A percentile compares a stretch with the other conserved stretches of the same genome.
Conservation (phyloP, 1,140 invertebrate species). For the Atta texana region DNA sequence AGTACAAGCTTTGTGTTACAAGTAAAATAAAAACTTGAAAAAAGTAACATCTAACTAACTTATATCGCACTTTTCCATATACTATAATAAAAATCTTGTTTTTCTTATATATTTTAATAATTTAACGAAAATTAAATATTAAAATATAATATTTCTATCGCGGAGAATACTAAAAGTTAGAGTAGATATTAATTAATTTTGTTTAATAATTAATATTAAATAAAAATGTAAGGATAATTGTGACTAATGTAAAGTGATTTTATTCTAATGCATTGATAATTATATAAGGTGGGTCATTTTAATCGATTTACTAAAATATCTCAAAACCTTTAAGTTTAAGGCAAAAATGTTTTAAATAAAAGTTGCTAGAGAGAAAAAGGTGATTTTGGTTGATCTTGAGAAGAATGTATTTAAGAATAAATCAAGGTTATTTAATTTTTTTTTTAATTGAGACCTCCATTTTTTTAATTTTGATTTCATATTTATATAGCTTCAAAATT, state of each 20-base stretch:
- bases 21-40: slow-evolving; percentile 1
- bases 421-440: no score
- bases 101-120: neutral
- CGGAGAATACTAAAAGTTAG: neutral
- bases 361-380: no score
- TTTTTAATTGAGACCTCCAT: no score
- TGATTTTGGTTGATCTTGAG: no score
- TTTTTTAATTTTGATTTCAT: no score
- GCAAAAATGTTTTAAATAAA: no score
- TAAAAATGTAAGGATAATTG: neutral
- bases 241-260: neutral
- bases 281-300: no score
- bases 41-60: neutral
- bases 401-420: no score
- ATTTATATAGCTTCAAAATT: no score
- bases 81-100: neutral
- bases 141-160: neutral
- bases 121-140: neutral
- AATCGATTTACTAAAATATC: no score
- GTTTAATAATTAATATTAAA: neutral
- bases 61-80: neutral
- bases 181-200: neutral
- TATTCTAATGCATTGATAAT: neutral
- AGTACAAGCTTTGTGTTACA: slow-evolving; percentile 2
- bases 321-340: no score